A percentile compares a stretch with the other conserved stretches of the same genome.
Conservation (phyloP, 2,113 vertebrate species). For the Oxyura jamaicensis region DNA sequence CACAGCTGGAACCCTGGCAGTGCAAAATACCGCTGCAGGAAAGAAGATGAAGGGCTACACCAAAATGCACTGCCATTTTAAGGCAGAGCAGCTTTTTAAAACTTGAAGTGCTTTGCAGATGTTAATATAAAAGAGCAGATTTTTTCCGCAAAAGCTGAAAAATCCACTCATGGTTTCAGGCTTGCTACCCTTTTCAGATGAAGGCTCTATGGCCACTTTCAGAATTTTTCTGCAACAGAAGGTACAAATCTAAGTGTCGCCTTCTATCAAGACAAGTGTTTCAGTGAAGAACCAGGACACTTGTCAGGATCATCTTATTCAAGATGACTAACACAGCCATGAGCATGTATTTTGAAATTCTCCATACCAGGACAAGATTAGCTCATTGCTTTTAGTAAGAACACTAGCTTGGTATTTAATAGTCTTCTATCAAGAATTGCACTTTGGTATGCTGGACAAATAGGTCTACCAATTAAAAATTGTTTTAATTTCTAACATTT, state of each 20-base stretch:
- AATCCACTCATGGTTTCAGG: neutral
- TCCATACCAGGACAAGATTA: neutral
- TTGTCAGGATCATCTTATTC: conserved; percentile 8
- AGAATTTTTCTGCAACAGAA: conserved; percentile 12
- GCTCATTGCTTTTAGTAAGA: neutral
- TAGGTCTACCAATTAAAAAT: neutral
- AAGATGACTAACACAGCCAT: neutral
- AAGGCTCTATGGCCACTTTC: neutral
- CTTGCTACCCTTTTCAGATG: neutral
- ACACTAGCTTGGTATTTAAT: neutral
- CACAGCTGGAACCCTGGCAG: neutral
- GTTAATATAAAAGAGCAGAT: neutral
- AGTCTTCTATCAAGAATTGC: neutral
- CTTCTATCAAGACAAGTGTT: neutral
- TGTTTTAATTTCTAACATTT: neutral
- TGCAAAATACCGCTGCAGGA: neutral
- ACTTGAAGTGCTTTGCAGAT: neutral
- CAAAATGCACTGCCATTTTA: neutral
- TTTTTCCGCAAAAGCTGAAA: neutral
- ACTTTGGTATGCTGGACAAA: neutral
- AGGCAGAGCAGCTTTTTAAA: neutral
- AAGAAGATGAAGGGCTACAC: neutral
- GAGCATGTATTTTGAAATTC: neutral
- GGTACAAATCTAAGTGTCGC: conserved; percentile 19
- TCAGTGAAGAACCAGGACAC: neutral